These are phyloP conservation scores for Sylvilagus bachmani DNA, from an alignment of 2,113 vertebrate species.

Conservation along the genomic window DNA sequence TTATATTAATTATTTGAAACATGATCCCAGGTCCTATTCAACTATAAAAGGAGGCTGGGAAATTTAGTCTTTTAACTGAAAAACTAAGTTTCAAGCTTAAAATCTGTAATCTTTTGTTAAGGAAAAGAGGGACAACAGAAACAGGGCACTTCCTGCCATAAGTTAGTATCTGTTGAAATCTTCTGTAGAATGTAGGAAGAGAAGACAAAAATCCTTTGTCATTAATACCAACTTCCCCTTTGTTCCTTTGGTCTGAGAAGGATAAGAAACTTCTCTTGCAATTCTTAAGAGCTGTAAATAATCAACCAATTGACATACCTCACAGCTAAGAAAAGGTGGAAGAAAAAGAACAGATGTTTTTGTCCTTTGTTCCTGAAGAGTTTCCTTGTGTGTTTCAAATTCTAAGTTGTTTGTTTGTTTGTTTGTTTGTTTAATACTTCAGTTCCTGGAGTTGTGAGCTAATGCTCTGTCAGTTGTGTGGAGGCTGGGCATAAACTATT, in stretches of 20 bases:
- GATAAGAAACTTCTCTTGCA: slow-evolving; percentile 30
- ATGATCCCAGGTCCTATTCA: background rate
- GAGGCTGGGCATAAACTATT: background rate
- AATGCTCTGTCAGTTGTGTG: background rate
- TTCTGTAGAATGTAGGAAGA: background rate
- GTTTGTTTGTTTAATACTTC: background rate
- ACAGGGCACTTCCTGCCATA: background rate
- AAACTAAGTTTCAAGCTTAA: slow-evolving; percentile 12
- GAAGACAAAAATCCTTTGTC: background rate
- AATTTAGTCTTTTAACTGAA: background rate
- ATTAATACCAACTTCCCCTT: background rate
- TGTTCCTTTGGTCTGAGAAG: background rate
- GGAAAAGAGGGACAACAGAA: background rate
- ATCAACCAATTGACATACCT: background rate
- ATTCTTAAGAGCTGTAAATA: background rate
- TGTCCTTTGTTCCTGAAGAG: background rate
- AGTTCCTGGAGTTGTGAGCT: background rate
- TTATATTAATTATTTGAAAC: slow-evolving; percentile 11
- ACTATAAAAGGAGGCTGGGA: background rate
- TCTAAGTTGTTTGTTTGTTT: no score
- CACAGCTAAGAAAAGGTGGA: slow-evolving; percentile 1
- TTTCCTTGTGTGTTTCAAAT: no score
- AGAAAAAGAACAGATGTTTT: background rate
- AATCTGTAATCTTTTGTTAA: slow-evolving; percentile 20
- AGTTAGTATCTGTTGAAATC: background rate